Evolutionary conservation across 2,797 vertebrate genomes (phyloP).

Genomic region (Coccyzus lansbergi): DNA sequence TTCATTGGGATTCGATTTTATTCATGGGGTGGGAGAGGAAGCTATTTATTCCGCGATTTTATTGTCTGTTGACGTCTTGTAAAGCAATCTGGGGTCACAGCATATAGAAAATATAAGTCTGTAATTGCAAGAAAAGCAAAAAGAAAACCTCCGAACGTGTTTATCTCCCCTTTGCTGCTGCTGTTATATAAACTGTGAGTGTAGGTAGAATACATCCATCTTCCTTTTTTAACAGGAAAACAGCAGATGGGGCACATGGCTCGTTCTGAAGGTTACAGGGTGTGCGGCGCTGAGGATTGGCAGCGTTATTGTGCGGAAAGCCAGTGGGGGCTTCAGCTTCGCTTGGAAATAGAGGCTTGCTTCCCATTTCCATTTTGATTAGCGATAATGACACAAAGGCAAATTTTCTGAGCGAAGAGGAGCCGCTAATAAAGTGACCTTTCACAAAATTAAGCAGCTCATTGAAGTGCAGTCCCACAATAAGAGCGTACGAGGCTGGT

Average conservation of each 20-base stretch:
- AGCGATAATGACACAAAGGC: slow-evolving; percentile 64
- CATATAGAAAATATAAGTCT: not conserved
- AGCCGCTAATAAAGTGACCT: slow-evolving; percentile 72
- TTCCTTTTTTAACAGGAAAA: slow-evolving; percentile 46
- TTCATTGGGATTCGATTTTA: slow-evolving; percentile 59
- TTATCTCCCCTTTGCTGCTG: slow-evolving; percentile 8
- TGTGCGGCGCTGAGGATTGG: slow-evolving; percentile 43
- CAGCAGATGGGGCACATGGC: slow-evolving; percentile 64
- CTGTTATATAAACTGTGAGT: not conserved
- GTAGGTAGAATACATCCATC: slow-evolving; percentile 39
- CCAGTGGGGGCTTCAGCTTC: slow-evolving; percentile 57
- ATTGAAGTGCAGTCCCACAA: slow-evolving; percentile 46
- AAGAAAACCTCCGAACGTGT: not conserved
- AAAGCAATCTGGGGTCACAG: slow-evolving; percentile 1
- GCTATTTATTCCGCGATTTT: slow-evolving; percentile 27
- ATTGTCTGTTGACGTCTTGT: not conserved
- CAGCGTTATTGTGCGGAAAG: slow-evolving; percentile 62
- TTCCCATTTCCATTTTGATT: slow-evolving; percentile 72
- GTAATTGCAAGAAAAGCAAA: not conserved
- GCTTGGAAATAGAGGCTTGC: slow-evolving; percentile 41
- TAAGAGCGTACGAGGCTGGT: slow-evolving; percentile 7
- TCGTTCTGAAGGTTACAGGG: slow-evolving; percentile 53
- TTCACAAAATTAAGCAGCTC: slow-evolving; percentile 60
- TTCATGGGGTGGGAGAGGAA: slow-evolving; percentile 43
- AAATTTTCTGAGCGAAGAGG: slow-evolving; percentile 57